Percentiles rank a stretch among this genome's conserved stretches.
Evolutionary conservation across 2,888 invertebrate species (phyloP).

Genomic region (Xestoiulus laeticollis): DNA sequence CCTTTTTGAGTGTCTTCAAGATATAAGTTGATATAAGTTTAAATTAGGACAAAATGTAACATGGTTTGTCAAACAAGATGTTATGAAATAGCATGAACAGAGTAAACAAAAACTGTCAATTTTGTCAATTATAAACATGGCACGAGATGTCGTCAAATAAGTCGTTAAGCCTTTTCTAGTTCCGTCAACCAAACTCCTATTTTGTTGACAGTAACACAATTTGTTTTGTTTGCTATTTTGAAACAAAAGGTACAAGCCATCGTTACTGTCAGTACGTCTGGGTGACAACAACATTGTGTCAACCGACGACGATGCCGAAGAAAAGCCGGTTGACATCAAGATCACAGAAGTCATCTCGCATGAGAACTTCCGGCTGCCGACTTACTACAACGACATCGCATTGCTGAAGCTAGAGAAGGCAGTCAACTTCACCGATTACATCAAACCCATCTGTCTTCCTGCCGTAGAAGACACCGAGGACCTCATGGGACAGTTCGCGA

Average conservation of each 20-base stretch:
- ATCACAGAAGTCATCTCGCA: slow-evolving; percentile 71
- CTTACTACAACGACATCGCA: slow-evolving; percentile 80
- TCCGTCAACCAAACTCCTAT: no score
- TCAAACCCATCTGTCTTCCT: slow-evolving; percentile 82
- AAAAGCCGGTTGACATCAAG: slow-evolving; percentile 55
- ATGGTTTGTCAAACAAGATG: no score
- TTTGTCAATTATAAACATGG: no score
- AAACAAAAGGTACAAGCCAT: not conserved
- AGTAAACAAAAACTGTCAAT: no score
- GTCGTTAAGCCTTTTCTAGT: no score
- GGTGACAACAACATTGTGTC: slow-evolving; percentile 55
- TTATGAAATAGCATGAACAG: no score
- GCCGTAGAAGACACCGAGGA: slow-evolving; percentile 68
- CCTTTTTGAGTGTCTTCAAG: no score
- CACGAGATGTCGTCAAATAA: no score
- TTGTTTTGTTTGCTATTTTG: no score
- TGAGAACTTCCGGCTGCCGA: slow-evolving; percentile 72
- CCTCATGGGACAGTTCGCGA: slow-evolving; percentile 72
- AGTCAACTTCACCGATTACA: slow-evolving; percentile 70
- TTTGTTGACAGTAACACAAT: no score
- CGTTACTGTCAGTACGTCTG: not conserved
- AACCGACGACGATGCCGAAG: slow-evolving; percentile 54
- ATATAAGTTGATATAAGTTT: no score
- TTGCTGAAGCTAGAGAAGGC: slow-evolving; percentile 72
- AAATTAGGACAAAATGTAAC: no score